A percentile compares a stretch with the other conserved stretches of the same genome.
These are phyloP conservation scores for Sminthopsis crassicaudata DNA, from an alignment of 2,113 vertebrate species.

Conservation along the genomic window DNA sequence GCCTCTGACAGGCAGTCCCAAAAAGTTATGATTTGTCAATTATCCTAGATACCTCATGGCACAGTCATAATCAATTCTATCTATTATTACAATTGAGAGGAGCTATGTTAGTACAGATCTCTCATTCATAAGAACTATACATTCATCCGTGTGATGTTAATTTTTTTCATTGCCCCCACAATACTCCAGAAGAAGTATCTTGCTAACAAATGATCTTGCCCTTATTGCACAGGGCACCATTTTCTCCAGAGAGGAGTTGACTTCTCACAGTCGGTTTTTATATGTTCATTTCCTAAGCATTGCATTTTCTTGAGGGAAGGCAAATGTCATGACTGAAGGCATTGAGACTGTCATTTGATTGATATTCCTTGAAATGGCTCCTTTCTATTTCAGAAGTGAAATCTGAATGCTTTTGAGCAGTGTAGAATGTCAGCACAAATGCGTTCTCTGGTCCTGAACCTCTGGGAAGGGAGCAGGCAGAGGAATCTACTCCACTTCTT, in stretches of 20 bases:
- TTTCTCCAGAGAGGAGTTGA: conserved; percentile 52
- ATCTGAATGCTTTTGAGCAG: conserved; percentile 71
- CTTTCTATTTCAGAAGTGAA: conserved; percentile 64
- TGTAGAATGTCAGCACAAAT: conserved; percentile 60
- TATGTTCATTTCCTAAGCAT: conserved; percentile 59
- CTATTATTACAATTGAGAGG: background rate
- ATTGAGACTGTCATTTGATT: conserved; percentile 47
- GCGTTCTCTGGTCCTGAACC: conserved; percentile 56
- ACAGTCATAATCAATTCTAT: background rate
- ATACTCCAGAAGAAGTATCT: background rate
- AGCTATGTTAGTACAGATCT: background rate
- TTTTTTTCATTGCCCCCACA: background rate
- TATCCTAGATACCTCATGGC: background rate
- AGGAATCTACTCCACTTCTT: conserved; percentile 58
- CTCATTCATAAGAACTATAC: background rate
- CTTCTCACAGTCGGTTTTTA: conserved; percentile 26
- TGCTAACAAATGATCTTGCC: background rate
- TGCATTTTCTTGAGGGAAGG: conserved; percentile 58
- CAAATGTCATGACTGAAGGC: conserved; percentile 70
- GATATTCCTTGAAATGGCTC: conserved; percentile 65
- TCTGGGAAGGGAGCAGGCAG: background rate
- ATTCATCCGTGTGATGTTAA: background rate
- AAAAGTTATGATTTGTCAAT: background rate
- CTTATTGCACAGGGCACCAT: background rate
- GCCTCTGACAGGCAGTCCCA: background rate